Evolutionary conservation across 2,113 vertebrate species (phyloP), one percentile per base, ranked within the genome.

Genomic region (Sebastes fasciatus): DNA sequence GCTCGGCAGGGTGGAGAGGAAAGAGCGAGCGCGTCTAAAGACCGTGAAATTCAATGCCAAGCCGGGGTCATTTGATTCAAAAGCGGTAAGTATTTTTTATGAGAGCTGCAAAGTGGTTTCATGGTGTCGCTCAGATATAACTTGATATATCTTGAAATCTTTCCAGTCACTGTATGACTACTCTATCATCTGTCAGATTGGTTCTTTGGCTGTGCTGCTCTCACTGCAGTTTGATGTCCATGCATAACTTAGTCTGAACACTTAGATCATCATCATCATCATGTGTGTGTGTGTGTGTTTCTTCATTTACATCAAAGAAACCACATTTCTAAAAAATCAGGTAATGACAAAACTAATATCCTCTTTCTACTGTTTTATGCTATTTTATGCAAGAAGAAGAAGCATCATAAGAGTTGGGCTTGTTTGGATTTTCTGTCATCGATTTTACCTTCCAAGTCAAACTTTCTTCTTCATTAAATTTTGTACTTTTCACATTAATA

Each of bases 1-100:
- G 58, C 89, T 87, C 72, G 72, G 42, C 93, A 99, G 98, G 86
- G 97, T 99, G 87, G 98, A 99, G 90, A 96, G 98, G 80, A 99
- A 99, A 90, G 98, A 99, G 80, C 96, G 97, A 55, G 97, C 98
- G 4, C 96, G 97, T 66, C 96, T 99, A 81, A 99, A 99, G 95
- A 99, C 98, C 0, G 98, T 99, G 90, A 99, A 99, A 87, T 99
- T 99, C 94, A 99, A 99, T 1, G 95, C 98, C 0, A 98, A 96
- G 67, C 97, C 96, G 4, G 98, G 98, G 74, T 96, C 97, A 9
- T 96, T 97, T 70, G 98, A 99, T 92, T 96, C 96, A 60, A 99
- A 98, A 96, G 97, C 95, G 97, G 98, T 99, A 94, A 75, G 98
- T 97, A 91, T 12, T 34, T 26, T 74, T 42, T 19, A 34, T 11